phyloP scores from a whole-genome alignment of 2,113 vertebrate species.

The Tyto alba region DNA sequence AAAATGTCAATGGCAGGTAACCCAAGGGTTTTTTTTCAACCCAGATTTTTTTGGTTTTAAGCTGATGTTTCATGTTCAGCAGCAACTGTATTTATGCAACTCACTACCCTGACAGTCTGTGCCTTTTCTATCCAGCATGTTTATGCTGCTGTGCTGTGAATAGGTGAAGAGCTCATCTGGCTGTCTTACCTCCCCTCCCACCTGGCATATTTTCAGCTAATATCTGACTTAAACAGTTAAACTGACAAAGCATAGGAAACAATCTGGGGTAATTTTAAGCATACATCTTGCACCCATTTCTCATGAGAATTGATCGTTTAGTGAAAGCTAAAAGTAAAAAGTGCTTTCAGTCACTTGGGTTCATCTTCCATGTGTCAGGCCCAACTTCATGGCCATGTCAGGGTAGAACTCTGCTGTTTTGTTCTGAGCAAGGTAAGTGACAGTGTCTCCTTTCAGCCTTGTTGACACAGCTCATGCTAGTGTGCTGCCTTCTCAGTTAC shows the following conservation, averaged over 20 bases:
- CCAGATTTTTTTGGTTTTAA: not conserved
- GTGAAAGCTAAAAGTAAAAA: not conserved
- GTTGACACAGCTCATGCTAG: not conserved
- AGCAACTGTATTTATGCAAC: not conserved
- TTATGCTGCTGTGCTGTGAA: not conserved
- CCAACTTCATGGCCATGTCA: not conserved
- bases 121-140: not conserved
- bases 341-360: not conserved
- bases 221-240: not conserved
- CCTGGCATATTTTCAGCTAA: not conserved
- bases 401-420: not conserved
- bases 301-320: not conserved
- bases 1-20: not conserved
- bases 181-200: not conserved
- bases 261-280: not conserved
- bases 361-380: not conserved
- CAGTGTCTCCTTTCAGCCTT: not conserved
- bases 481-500: not conserved
- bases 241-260: not conserved
- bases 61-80: not conserved
- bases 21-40: not conserved
- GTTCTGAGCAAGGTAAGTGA: not conserved
- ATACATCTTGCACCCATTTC: not conserved
- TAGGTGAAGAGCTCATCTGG: not conserved
- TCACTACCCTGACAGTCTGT: not conserved